Conservation (phyloP, 64 coral and sea anemone genomes). For the Astreopora myriophthalma region DNA sequence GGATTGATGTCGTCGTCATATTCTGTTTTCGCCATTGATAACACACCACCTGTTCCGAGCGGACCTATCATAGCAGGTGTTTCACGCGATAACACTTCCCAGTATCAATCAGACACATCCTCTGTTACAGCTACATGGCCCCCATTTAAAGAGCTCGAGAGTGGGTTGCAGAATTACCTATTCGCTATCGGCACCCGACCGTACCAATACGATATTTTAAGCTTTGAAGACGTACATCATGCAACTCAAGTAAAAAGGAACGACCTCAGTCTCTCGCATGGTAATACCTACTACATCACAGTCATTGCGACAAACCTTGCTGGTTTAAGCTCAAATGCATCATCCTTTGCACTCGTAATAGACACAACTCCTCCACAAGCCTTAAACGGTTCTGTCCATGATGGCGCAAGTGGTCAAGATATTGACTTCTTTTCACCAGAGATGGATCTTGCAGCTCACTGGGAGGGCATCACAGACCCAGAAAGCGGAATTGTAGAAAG, state of each 20-base stretch:
- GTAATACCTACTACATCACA: conserved; percentile 45
- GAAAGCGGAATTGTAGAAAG: conserved; percentile 73
- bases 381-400: conserved; percentile 16
- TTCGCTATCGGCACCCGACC: conserved; percentile 52
- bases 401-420: conserved; percentile 29
- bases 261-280: conserved; percentile 41
- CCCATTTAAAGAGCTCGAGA: conserved; percentile 49
- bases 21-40: conserved; percentile 35
- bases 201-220: not conserved
- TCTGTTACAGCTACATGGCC: conserved; percentile 56
- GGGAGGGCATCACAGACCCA: conserved; percentile 66
- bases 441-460: conserved; percentile 33
- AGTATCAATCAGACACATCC: conserved; percentile 51
- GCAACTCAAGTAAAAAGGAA: conserved; percentile 22
- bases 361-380: conserved; percentile 67
- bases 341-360: conserved; percentile 35
- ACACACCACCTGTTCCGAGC: conserved; percentile 32
- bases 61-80: conserved; percentile 26
- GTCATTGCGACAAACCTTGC: conserved; percentile 63
- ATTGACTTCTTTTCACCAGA: conserved; percentile 59
- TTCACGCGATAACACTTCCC: not conserved
- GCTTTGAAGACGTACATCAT: conserved; percentile 38
- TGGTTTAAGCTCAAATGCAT: conserved; percentile 41
- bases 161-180: conserved; percentile 35
- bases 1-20: conserved; percentile 20